These are phyloP conservation scores for Melolontha melolontha DNA, from an alignment of 2,888 invertebrate genomes.

Conservation along the genomic window DNA sequence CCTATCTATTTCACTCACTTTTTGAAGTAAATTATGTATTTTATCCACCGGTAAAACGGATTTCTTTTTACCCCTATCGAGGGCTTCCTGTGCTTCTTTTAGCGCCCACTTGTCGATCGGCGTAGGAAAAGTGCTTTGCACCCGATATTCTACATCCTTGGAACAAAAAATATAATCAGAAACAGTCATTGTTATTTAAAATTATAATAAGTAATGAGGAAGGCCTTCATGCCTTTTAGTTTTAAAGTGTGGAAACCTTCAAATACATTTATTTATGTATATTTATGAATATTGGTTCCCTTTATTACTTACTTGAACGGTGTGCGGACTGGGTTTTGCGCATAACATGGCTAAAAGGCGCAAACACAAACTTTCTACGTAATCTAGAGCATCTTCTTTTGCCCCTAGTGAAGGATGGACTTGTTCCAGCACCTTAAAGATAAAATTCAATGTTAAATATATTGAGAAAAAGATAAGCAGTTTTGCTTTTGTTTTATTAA, in stretches of 20 bases:
- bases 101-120: slow-evolving; percentile 96
- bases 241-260: too few relatives aligned
- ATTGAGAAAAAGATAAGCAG: too few relatives aligned
- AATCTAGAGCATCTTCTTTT: slow-evolving; percentile 90
- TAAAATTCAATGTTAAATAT: too few relatives aligned
- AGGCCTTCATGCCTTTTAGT: too few relatives aligned
- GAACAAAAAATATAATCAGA: slow-evolving; percentile 48
- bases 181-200: not conserved
- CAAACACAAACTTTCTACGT: slow-evolving; percentile 92
- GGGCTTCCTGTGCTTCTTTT: slow-evolving; percentile 86
- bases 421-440: slow-evolving; percentile 84
- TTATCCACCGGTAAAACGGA: slow-evolving; percentile 86
- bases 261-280: too few relatives aligned
- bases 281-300: too few relatives aligned
- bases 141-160: slow-evolving; percentile 93
- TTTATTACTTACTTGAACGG: slow-evolving; percentile 72
- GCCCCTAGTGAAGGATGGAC: slow-evolving; percentile 89
- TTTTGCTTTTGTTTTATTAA: too few relatives aligned
- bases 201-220: too few relatives aligned
- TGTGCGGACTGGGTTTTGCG: slow-evolving; percentile 85
- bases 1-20: slow-evolving; percentile 65
- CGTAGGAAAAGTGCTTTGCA: slow-evolving; percentile 92
- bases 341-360: slow-evolving; percentile 90
- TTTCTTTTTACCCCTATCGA: slow-evolving; percentile 84
- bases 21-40: slow-evolving; percentile 88